Evolutionary conservation across 2,113 vertebrate genomes (phyloP).

Genomic region (Nannospalax galili): DNA sequence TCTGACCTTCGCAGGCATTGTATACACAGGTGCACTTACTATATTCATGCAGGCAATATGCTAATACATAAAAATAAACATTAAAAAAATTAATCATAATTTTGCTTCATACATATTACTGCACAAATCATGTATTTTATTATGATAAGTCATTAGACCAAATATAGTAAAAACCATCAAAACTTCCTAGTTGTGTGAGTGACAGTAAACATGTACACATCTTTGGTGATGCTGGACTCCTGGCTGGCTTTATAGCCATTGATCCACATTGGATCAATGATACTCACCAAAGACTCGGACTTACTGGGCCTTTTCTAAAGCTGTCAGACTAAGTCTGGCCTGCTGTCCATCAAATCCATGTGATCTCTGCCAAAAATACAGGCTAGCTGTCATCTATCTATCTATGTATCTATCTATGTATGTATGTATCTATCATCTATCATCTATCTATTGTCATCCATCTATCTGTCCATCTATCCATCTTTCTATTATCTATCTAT

Average conservation of each 20-base stretch:
- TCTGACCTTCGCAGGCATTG: too few species aligned
- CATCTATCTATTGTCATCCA: too few species aligned
- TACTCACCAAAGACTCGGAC: neutral
- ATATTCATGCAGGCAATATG: too few species aligned
- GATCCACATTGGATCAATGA: neutral
- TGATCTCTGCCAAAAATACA: neutral
- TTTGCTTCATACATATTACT: neutral
- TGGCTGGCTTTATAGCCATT: neutral
- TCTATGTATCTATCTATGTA: too few species aligned
- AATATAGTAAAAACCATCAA: neutral
- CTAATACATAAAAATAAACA: too few species aligned
- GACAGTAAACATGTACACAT: neutral
- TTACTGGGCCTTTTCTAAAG: neutral
- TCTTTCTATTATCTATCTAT: neutral
- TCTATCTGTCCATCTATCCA: too few species aligned
- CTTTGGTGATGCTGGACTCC: too few species aligned
- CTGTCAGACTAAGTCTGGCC: neutral
- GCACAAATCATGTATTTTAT: neutral
- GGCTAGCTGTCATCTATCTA: neutral
- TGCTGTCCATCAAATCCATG: neutral
- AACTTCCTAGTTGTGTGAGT: neutral
- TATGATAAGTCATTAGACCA: constrained; percentile 8
- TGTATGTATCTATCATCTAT: neutral
- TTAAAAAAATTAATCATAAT: constrained; percentile 18
- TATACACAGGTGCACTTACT: too few species aligned